These are phyloP conservation scores for Isurus oxyrinchus DNA, from an alignment of 2,113 vertebrate genomes.

Conservation along the genomic window DNA sequence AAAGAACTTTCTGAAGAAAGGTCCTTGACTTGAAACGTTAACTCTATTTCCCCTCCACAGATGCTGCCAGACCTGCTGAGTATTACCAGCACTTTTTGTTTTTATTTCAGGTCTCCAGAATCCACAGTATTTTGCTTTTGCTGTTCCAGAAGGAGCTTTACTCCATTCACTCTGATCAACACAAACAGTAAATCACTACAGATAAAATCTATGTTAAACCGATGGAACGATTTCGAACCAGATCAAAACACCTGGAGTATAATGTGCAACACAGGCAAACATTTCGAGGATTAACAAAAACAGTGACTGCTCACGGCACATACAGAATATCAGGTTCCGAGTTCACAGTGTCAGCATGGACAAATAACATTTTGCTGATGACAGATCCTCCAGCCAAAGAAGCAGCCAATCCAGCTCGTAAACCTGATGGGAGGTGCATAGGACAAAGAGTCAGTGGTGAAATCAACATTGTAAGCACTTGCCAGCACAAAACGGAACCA, in stretches of 20 bases:
- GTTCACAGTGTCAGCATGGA: constrained; percentile 83
- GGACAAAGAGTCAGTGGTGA: constrained; percentile 22
- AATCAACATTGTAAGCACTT: background rate
- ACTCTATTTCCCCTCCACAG: background rate
- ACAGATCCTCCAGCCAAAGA: constrained; percentile 80
- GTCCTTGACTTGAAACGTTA: too few species aligned
- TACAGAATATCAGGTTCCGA: constrained; percentile 86
- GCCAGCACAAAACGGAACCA: constrained; percentile 9
- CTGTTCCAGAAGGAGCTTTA: background rate
- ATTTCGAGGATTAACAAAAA: background rate
- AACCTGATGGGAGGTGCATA: constrained; percentile 53
- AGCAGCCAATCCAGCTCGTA: constrained; percentile 72
- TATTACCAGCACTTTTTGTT: background rate
- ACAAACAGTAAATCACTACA: background rate
- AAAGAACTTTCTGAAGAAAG: background rate
- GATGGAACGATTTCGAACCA: background rate
- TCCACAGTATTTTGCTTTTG: background rate
- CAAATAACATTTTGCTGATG: constrained; percentile 76
- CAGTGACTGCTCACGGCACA: constrained; percentile 49
- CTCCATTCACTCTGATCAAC: background rate
- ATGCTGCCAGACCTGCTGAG: background rate
- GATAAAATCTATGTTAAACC: background rate
- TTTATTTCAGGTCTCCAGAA: background rate
- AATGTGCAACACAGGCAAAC: background rate
- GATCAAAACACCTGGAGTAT: background rate